Percentiles rank a stretch among this genome's conserved stretches.
These are phyloP conservation scores for Anguilla pacifica DNA, from an alignment of 2,797 vertebrate species.

Conservation along the genomic window DNA sequence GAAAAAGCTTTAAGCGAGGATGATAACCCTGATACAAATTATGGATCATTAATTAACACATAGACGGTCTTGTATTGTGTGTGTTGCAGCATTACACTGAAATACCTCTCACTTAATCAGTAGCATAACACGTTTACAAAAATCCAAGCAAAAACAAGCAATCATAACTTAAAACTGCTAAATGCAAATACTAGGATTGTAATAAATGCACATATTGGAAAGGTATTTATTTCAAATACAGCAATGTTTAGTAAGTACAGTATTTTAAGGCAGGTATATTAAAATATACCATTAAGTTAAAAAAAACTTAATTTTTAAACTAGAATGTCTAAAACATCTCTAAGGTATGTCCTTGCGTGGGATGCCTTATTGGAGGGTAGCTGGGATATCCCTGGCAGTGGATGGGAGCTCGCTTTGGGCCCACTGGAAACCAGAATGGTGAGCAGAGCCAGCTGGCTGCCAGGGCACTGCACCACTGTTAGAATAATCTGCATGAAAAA, in stretches of 20 bases:
- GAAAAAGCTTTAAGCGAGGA: not conserved
- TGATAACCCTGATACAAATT: not conserved
- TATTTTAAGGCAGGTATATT: not conserved
- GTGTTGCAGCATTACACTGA: not conserved
- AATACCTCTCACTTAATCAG: not conserved
- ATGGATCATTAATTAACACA: not conserved
- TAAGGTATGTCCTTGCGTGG: not conserved
- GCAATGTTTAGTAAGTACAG: not conserved
- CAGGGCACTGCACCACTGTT: conserved; percentile 50
- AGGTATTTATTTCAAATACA: not conserved
- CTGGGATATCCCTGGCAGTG: not conserved
- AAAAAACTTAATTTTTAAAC: not conserved
- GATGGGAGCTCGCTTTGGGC: conserved; percentile 22
- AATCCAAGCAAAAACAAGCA: not conserved
- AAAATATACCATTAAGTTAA: not conserved
- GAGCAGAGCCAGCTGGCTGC: conserved; percentile 38
- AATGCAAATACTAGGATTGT: not conserved
- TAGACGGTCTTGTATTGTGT: not conserved
- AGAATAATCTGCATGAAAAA: conserved; percentile 76
- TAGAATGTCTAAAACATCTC: not conserved
- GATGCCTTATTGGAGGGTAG: not conserved
- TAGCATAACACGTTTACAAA: not conserved
- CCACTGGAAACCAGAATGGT: conserved; percentile 40
- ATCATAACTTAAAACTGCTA: not conserved
- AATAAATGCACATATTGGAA: not conserved